Percentiles rank a stretch among this genome's conserved stretches.
Conservation (phyloP, 1,140 invertebrate species). For the Cheumatopsyche charites region DNA sequence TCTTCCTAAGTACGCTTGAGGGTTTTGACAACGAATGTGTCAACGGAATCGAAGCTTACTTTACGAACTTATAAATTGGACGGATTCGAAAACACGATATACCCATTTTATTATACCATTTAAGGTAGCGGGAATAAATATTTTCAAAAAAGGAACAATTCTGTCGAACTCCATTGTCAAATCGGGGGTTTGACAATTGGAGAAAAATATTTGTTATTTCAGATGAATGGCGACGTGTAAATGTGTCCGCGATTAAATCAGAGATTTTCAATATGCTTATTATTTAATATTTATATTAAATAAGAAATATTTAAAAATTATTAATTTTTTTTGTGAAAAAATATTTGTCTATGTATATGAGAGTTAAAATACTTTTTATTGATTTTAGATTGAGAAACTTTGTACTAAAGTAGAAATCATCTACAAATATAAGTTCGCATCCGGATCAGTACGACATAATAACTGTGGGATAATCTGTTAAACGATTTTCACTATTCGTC, state of each 20-base stretch:
- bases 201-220: conserved; percentile 19
- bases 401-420: not conserved
- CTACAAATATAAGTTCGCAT: conserved; percentile 21
- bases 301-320: no score
- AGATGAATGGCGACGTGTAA: not conserved
- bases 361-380: no score
- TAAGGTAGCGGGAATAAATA: conserved; percentile 21
- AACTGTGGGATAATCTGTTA: conserved; percentile 46
- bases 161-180: conserved; percentile 2
- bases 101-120: no score
- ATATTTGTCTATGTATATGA: no score
- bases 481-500: conserved; percentile 48
- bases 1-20: conserved; percentile 19
- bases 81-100: not conserved
- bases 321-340: no score
- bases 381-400: no score
- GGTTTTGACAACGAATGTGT: conserved; percentile 26
- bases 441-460: conserved; percentile 39
- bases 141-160: conserved; percentile 12
- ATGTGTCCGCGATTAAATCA: no score
- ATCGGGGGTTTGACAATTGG: not conserved
- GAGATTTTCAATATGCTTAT: no score
- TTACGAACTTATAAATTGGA: not conserved
- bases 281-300: no score
- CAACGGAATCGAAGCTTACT: conserved; percentile 20